phyloP scores from a whole-genome alignment of 2,113 vertebrate species.

The Piprites chloris region DNA sequence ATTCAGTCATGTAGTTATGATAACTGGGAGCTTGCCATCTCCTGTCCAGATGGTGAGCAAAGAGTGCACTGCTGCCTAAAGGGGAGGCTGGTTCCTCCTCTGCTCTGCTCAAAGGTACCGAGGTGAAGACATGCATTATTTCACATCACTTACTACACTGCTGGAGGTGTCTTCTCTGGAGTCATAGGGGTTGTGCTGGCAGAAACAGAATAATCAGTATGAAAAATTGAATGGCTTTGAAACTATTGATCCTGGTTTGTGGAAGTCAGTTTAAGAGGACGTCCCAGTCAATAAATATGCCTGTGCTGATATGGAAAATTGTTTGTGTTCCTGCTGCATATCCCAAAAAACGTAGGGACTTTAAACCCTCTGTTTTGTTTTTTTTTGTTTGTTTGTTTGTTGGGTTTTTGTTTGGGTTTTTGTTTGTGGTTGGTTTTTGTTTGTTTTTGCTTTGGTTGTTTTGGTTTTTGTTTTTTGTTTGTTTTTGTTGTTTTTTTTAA shows the following conservation, averaged over 20 bases:
- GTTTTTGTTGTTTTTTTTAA: too few relatives aligned
- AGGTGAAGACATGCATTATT: constrained; percentile 24
- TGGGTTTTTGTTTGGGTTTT: too few relatives aligned
- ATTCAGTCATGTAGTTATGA: background rate
- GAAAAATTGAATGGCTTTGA: background rate
- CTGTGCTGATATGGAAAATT: background rate
- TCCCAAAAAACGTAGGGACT: background rate
- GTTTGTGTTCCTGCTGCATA: background rate
- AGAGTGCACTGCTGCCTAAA: constrained; percentile 8
- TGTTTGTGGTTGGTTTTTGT: too few relatives aligned
- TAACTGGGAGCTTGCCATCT: constrained; percentile 36
- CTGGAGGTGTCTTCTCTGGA: background rate
- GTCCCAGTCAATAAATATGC: background rate
- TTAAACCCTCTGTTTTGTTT: background rate
- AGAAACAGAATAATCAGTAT: background rate
- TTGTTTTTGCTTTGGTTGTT: too few relatives aligned
- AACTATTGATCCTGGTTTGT: background rate
- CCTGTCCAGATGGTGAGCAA: constrained; percentile 21
- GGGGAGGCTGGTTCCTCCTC: constrained; percentile 44
- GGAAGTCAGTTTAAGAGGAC: background rate
- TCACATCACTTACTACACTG: constrained; percentile 17
- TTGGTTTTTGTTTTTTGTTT: too few relatives aligned
- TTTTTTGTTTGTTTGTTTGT: too few relatives aligned
- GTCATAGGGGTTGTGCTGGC: background rate
- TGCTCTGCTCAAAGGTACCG: constrained; percentile 26